phyloP scores from a whole-genome alignment of 2,888 invertebrate species.

The Cephus pulcher region DNA sequence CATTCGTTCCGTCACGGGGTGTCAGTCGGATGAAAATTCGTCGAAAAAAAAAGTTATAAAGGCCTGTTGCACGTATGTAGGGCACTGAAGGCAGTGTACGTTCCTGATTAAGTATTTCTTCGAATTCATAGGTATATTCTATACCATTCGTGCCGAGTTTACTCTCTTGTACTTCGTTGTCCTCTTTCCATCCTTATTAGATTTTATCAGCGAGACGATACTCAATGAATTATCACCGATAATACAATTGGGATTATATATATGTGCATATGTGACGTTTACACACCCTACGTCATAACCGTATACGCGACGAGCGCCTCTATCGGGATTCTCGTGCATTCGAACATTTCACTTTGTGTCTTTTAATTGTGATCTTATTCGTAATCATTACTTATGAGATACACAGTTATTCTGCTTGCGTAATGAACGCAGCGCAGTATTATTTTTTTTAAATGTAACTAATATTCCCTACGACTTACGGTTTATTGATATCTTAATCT shows the following conservation, averaged over 20 bases:
- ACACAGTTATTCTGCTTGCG: neutral
- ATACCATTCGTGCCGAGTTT: neutral
- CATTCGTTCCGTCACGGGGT: constrained; percentile 29
- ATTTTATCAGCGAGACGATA: neutral
- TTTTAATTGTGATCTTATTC: constrained; percentile 19
- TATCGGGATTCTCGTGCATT: constrained; percentile 23
- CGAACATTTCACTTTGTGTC: constrained; percentile 49
- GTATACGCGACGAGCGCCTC: neutral
- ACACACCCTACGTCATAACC: neutral
- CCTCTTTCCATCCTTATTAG: neutral
- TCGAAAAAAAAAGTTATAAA: constrained; percentile 26
- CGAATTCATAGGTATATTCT: neutral
- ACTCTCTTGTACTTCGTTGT: neutral
- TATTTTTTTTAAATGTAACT: neutral
- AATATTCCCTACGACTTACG: constrained; percentile 10
- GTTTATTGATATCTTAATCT: constrained; percentile 11
- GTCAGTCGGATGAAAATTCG: constrained; percentile 25
- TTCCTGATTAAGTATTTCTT: constrained; percentile 17
- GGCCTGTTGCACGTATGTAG: constrained; percentile 40
- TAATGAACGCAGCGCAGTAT: neutral
- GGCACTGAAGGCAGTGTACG: constrained; percentile 52
- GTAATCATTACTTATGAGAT: neutral
- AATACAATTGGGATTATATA: neutral
- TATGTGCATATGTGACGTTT: neutral
- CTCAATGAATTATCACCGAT: neutral